Percentiles rank a stretch among this genome's conserved stretches.
Evolutionary conservation across 2,888 invertebrate species (phyloP).

Genomic region (Lasioglossum figueresi): DNA sequence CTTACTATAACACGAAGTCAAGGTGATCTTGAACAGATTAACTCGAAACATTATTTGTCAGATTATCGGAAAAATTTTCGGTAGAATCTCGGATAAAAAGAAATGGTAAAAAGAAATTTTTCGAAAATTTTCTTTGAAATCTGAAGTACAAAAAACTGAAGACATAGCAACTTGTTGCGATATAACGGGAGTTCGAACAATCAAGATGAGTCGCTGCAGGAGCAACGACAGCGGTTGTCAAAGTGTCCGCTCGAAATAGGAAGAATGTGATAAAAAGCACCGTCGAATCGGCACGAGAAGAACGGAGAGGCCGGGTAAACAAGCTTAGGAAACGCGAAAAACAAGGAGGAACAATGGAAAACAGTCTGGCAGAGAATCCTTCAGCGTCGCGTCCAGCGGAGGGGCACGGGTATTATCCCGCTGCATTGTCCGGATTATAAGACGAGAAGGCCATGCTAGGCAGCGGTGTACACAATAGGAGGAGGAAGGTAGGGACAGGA

Average conservation of each 20-base stretch:
- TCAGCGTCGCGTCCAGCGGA: conserved; percentile 45
- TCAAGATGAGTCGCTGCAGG: not conserved
- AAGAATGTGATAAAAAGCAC: not conserved
- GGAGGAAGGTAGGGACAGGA: conserved; percentile 54
- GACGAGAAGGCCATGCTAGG: conserved; percentile 72
- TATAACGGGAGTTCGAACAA: not conserved
- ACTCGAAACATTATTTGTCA: too few relatives aligned
- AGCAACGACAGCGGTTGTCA: not conserved
- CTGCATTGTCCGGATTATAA: conserved; percentile 68
- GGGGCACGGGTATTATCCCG: conserved; percentile 49
- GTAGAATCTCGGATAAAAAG: too few relatives aligned
- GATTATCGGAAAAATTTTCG: too few relatives aligned
- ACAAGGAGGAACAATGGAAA: not conserved
- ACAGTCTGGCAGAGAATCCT: conserved; percentile 48
- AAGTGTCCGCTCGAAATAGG: not conserved
- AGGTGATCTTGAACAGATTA: too few relatives aligned
- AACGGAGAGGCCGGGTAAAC: not conserved
- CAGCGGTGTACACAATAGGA: conserved; percentile 63
- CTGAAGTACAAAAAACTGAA: too few relatives aligned
- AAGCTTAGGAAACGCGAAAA: conserved; percentile 1
- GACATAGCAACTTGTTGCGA: too few relatives aligned
- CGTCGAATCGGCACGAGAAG: not conserved
- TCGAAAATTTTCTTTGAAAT: too few relatives aligned
- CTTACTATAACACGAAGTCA: too few relatives aligned
- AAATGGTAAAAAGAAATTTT: too few relatives aligned